Evolutionary conservation across 2,797 vertebrate species (phyloP).

Genomic region (Distichodus sexfasciatus): DNA sequence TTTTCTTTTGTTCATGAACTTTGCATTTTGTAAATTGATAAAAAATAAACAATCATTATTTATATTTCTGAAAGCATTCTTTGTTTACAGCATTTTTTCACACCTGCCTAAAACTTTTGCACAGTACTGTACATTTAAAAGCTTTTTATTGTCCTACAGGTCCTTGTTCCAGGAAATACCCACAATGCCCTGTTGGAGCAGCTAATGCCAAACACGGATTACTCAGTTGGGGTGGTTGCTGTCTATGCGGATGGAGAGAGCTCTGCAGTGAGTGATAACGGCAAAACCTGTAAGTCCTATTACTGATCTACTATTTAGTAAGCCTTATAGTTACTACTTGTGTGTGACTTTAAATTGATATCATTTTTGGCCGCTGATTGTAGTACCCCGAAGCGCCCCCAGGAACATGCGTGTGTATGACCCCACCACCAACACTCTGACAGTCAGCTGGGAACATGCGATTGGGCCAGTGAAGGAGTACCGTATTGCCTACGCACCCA

Average conservation of each 20-base stretch:
- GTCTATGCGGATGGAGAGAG: constrained; percentile 92
- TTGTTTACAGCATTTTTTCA: no score
- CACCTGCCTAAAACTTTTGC: no score
- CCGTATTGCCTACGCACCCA: constrained; percentile 88
- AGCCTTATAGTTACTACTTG: background rate
- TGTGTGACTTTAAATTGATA: background rate
- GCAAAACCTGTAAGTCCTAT: constrained; percentile 85
- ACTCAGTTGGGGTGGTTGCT: constrained; percentile 86
- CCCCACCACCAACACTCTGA: constrained; percentile 90
- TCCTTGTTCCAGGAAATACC: constrained; percentile 83
- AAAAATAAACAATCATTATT: no score
- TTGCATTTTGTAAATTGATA: no score
- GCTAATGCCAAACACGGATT: constrained; percentile 84
- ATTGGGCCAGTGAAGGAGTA: constrained; percentile 91
- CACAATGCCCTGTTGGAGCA: constrained; percentile 81
- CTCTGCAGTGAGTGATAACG: constrained; percentile 71
- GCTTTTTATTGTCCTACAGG: constrained; percentile 60
- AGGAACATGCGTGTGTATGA: constrained; percentile 89
- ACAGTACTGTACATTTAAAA: background rate
- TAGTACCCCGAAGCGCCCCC: constrained; percentile 91
- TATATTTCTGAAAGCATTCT: no score
- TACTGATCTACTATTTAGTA: background rate
- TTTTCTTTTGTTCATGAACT: no score
- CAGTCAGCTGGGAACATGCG: constrained; percentile 94
- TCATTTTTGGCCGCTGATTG: background rate